A percentile compares a stretch with the other conserved stretches of the same genome.
phyloP scores from a whole-genome alignment of 2,797 vertebrate species.

The Tragelaphus eurycerus region DNA sequence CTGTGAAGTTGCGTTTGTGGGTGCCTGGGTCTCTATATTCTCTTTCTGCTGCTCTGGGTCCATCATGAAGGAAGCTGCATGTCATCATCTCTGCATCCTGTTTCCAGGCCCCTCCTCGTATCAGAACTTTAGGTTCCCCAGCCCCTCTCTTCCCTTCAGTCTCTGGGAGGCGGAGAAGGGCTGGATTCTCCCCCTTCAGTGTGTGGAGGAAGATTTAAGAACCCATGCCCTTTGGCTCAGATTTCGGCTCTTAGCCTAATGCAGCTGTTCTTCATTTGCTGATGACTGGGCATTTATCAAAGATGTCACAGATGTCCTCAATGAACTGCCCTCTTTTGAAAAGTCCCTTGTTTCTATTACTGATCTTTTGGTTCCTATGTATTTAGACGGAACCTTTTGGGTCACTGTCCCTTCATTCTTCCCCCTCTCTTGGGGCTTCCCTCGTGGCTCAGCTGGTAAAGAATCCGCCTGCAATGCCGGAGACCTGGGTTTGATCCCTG shows the following conservation, averaged over 20 bases:
- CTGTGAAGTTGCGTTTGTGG: not conserved
- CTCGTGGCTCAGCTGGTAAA: not conserved
- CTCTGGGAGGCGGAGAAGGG: not conserved
- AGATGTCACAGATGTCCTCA: not conserved
- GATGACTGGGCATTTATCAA: not conserved
- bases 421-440: not conserved
- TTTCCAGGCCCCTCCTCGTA: not conserved
- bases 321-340: not conserved
- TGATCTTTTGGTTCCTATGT: not conserved
- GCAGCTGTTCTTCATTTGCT: not conserved
- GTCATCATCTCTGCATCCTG: not conserved
- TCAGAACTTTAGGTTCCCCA: not conserved
- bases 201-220: not conserved
- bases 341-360: not conserved
- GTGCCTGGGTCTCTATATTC: not conserved
- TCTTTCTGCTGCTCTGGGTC: not conserved
- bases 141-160: not conserved
- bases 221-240: not conserved
- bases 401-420: not conserved
- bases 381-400: conserved; percentile 30
- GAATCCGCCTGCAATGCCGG: not conserved
- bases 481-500: not conserved
- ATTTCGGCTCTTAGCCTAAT: not conserved
- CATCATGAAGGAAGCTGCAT: not conserved
- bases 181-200: not conserved